Conservation (phyloP, 2,888 invertebrate species). For the Drosophila sordidapex region DNA sequence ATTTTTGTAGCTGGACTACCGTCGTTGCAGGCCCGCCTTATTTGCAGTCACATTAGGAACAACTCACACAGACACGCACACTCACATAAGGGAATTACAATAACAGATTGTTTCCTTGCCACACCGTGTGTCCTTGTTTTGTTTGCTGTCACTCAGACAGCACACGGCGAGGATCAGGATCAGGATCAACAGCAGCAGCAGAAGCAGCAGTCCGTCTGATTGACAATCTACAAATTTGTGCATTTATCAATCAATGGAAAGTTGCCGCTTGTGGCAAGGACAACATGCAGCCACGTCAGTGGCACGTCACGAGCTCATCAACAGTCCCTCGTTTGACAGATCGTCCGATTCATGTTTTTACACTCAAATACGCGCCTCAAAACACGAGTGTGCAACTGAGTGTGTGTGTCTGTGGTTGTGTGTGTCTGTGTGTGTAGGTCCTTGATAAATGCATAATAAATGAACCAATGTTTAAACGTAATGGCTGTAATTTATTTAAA, state of each 20-base stretch:
- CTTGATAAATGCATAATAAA: conserved; percentile 14
- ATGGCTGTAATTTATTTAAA: conserved; percentile 10
- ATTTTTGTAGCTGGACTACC: conserved; percentile 68
- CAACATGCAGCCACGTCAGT: conserved; percentile 34
- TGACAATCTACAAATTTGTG: conserved; percentile 77
- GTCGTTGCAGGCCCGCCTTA: conserved; percentile 62
- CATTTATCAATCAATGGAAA: conserved; percentile 72
- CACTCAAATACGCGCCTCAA: conserved; percentile 61
- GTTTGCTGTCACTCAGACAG: conserved; percentile 55
- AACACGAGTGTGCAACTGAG: conserved; percentile 28
- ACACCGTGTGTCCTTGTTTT: conserved; percentile 56
- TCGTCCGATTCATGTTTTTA: conserved; percentile 68
- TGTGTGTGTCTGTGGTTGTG: conserved; percentile 4
- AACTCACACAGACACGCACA: conserved; percentile 2
- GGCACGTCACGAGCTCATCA: conserved; percentile 13
- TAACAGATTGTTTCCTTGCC: conserved; percentile 46
- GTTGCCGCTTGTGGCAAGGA: conserved; percentile 43
- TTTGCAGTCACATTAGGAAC: conserved; percentile 69
- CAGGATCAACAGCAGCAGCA: conserved; percentile 1
- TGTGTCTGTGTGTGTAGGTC: background rate
- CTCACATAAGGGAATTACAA: conserved; percentile 33
- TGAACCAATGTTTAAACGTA: conserved; percentile 1
- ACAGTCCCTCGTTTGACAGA: conserved; percentile 59
- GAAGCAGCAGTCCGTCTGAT: conserved; percentile 37
- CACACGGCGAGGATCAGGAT: conserved; percentile 43